These are phyloP conservation scores for Gobio gobio DNA, from an alignment of 2,113 vertebrate genomes.

Conservation along the genomic window DNA sequence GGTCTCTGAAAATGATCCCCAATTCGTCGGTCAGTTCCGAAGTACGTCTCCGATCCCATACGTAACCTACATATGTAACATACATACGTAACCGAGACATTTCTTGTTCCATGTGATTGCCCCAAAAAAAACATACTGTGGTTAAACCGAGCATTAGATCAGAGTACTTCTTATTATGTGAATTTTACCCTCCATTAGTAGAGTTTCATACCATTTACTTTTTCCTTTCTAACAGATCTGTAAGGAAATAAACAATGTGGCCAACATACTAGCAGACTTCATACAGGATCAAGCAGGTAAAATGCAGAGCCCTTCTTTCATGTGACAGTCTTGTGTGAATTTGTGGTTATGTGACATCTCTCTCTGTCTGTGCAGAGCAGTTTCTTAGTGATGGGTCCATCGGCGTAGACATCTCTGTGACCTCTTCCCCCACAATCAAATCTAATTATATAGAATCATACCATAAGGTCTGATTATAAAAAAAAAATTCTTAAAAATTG, in stretches of 20 bases:
- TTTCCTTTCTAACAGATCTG: conserved; percentile 79
- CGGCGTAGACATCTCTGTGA: conserved; percentile 75
- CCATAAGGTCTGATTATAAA: conserved; percentile 79
- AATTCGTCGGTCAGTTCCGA: too few species aligned
- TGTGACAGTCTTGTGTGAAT: background rate
- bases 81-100: too few species aligned
- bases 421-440: conserved; percentile 75
- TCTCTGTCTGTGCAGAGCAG: conserved; percentile 68
- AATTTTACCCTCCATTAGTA: background rate
- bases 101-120: background rate
- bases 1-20: too few species aligned
- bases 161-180: background rate
- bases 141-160: background rate
- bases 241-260: conserved; percentile 84
- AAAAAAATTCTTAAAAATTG: background rate
- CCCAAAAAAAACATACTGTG: background rate
- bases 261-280: conserved; percentile 81
- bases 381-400: conserved; percentile 81
- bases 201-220: background rate
- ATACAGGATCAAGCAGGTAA: conserved; percentile 82
- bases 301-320: background rate
- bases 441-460: conserved; percentile 84
- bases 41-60: too few species aligned
- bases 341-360: conserved; percentile 27
- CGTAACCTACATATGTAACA: too few species aligned